Evolutionary conservation across 2,888 invertebrate species (phyloP).

Genomic region (Rhagium mordax): DNA sequence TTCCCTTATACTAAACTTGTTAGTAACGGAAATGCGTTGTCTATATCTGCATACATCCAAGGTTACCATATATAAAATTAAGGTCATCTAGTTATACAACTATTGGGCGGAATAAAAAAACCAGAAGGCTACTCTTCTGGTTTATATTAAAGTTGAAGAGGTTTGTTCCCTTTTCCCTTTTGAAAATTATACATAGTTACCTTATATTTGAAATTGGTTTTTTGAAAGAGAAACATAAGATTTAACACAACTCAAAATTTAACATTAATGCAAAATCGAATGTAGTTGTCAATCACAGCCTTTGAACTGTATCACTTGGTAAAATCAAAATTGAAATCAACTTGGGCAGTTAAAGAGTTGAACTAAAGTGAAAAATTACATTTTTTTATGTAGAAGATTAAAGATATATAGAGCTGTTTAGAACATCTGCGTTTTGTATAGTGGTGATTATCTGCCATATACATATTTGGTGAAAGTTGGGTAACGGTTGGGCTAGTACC

Average conservation of each 20-base stretch:
- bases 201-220: background rate
- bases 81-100: slow-evolving; percentile 23
- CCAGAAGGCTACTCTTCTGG: slow-evolving; percentile 22
- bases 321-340: background rate
- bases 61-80: slow-evolving; percentile 25
- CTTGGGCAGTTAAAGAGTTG: background rate
- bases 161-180: slow-evolving; percentile 29
- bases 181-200: slow-evolving; percentile 20
- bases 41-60: background rate
- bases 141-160: slow-evolving; percentile 24
- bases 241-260: background rate
- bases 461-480: slow-evolving; percentile 6
- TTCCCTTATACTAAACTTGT: background rate
- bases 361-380: background rate
- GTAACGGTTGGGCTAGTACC: slow-evolving; percentile 9
- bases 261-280: background rate
- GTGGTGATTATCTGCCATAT: slow-evolving; percentile 5
- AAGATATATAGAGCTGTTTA: background rate
- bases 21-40: background rate
- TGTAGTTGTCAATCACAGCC: background rate
- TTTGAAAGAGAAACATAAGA: background rate
- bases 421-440: background rate
- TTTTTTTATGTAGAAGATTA: background rate
- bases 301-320: background rate
- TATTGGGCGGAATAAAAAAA: slow-evolving; percentile 30